A percentile compares a stretch with the other conserved stretches of the same genome.
Conservation (phyloP, 2,797 vertebrate species). For the Taenioides sp. region DNA sequence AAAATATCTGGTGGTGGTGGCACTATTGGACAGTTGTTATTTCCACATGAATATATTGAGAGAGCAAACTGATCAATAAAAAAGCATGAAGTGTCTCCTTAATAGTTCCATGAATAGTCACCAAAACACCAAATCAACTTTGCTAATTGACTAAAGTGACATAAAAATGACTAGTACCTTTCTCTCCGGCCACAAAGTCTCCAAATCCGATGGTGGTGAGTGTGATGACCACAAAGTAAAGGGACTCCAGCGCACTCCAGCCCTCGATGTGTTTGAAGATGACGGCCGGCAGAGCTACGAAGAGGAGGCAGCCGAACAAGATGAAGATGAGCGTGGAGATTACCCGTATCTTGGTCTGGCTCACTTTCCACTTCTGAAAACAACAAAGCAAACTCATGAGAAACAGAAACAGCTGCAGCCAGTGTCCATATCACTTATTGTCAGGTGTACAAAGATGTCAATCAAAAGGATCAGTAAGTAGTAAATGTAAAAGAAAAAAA, state of each 20-base stretch:
- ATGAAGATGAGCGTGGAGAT: conserved; percentile 97
- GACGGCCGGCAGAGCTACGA: conserved; percentile 92
- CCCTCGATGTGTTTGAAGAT: conserved; percentile 98
- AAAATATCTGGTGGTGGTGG: too few relatives aligned
- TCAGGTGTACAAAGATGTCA: background rate
- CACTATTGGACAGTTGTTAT: too few relatives aligned
- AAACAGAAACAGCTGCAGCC: background rate
- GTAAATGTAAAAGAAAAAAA: too few relatives aligned
- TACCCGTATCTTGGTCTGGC: conserved; percentile 97
- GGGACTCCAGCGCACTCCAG: conserved; percentile 94
- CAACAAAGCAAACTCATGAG: background rate
- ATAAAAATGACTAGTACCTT: conserved; percentile 38
- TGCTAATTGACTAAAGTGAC: background rate
- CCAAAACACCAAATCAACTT: background rate
- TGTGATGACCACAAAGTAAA: conserved; percentile 98
- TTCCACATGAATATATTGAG: too few relatives aligned
- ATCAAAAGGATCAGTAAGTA: background rate
- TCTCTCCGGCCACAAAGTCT: conserved; percentile 94
- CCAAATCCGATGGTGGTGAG: conserved; percentile 98
- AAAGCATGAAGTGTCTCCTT: too few relatives aligned
- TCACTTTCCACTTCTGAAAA: conserved; percentile 94
- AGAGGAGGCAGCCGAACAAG: conserved; percentile 94
- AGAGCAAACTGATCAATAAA: too few relatives aligned
- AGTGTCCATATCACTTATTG: background rate
- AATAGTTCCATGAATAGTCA: background rate